phyloP scores from a whole-genome alignment of 2,888 invertebrate genomes.

The Drosophila nigricruria region DNA sequence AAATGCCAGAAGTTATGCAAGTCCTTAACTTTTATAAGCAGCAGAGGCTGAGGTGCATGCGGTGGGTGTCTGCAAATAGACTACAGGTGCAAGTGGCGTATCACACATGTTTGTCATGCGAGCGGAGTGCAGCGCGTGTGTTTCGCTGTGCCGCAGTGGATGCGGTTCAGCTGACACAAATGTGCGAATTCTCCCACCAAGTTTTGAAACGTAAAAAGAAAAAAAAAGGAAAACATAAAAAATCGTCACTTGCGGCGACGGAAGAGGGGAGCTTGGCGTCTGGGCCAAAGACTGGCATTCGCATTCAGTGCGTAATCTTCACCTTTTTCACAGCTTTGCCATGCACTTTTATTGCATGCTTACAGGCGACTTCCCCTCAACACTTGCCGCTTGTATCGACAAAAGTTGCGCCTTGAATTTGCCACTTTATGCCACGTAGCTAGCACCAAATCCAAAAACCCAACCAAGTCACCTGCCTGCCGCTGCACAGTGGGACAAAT shows the following conservation, averaged over 20 bases:
- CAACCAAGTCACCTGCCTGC: constrained; percentile 5
- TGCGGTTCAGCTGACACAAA: constrained; percentile 61
- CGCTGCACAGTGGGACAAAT: constrained; percentile 7
- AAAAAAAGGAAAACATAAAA: constrained; percentile 11
- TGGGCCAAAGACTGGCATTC: constrained; percentile 51
- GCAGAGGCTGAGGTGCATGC: background rate
- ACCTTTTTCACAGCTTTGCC: constrained; percentile 69
- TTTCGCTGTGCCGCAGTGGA: constrained; percentile 35
- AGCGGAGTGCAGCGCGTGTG: constrained; percentile 43
- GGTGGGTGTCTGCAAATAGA: constrained; percentile 42
- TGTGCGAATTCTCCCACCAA: constrained; percentile 62
- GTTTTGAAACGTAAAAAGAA: constrained; percentile 36
- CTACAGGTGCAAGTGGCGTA: constrained; percentile 73
- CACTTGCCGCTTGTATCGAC: constrained; percentile 68
- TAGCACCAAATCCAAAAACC: constrained; percentile 28
- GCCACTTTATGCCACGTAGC: constrained; percentile 67
- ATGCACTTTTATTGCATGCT: constrained; percentile 75
- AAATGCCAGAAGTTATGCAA: constrained; percentile 76
- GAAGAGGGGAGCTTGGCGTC: background rate
- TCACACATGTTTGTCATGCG: constrained; percentile 76
- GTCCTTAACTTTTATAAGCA: constrained; percentile 78
- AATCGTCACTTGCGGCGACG: constrained; percentile 22
- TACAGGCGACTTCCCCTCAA: constrained; percentile 18
- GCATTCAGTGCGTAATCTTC: constrained; percentile 80
- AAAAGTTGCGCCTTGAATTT: constrained; percentile 71